A percentile compares a stretch with the other conserved stretches of the same genome.
phyloP scores from a whole-genome alignment of 2,888 invertebrate genomes.

The Catocala fraxini region DNA sequence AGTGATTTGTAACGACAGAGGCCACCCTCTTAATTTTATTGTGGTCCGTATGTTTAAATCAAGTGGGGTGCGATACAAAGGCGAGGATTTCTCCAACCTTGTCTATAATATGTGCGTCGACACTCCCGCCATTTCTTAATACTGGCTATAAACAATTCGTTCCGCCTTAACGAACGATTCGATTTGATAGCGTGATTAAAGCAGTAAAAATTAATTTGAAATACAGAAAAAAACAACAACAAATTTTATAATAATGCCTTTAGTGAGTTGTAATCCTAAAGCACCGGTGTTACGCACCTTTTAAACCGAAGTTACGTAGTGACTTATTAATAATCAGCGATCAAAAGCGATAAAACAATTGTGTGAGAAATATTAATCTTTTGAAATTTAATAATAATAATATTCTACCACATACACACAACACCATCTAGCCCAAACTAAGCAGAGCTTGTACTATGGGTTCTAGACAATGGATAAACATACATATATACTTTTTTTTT shows the following conservation, averaged over 20 bases:
- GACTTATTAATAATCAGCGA: neutral
- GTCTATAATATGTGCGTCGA: conserved; percentile 72
- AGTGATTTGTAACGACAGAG: conserved; percentile 70
- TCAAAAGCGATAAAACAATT: too few species aligned
- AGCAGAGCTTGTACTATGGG: too few species aligned
- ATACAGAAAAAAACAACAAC: conserved; percentile 48
- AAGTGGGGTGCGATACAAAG: conserved; percentile 49
- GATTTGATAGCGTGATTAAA: conserved; percentile 68
- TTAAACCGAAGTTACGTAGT: conserved; percentile 7
- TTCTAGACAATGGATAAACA: too few species aligned
- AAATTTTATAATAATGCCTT: conserved; percentile 59
- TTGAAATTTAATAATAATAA: too few species aligned
- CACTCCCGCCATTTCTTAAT: conserved; percentile 74
- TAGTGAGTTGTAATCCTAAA: conserved; percentile 35
- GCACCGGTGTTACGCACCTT: conserved; percentile 45
- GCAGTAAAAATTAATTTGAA: conserved; percentile 74
- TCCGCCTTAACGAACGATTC: conserved; percentile 75
- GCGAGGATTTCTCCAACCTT: conserved; percentile 56
- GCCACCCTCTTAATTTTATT: conserved; percentile 70
- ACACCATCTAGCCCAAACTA: too few species aligned
- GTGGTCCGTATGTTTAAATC: conserved; percentile 69
- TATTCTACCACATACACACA: too few species aligned
- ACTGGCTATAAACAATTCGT: conserved; percentile 81
- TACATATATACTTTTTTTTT: too few species aligned
- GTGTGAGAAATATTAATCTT: too few species aligned